Conservation (phyloP, 2,888 invertebrate genomes). For the Arge pagana region DNA sequence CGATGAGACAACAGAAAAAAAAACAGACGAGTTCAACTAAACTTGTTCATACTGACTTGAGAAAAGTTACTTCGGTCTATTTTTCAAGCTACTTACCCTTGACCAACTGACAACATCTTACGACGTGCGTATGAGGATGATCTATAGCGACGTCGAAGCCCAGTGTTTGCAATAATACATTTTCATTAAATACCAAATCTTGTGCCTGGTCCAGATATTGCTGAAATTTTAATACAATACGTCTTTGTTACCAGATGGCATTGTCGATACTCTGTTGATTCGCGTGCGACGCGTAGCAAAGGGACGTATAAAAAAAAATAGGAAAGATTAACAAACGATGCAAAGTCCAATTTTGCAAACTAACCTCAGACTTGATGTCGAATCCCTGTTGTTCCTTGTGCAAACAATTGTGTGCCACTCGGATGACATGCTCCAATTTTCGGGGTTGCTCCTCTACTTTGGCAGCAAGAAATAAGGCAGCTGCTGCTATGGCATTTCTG, state of each 20-base stretch:
- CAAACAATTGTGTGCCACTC: conserved; percentile 87
- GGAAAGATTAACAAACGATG: not conserved
- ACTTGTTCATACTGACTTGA: not conserved
- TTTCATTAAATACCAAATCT: conserved; percentile 95
- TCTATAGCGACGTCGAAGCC: conserved; percentile 98
- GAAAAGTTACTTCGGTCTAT: not conserved
- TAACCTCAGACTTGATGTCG: conserved; percentile 76
- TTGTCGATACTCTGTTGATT: not conserved
- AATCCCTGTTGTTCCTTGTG: conserved; percentile 70
- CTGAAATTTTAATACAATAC: conserved; percentile 52
- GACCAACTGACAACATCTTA: conserved; percentile 93
- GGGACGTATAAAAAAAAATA: no score
- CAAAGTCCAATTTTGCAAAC: conserved; percentile 29
- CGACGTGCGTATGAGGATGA: conserved; percentile 97
- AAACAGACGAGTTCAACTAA: conserved; percentile 5
- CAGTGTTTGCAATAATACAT: conserved; percentile 93
- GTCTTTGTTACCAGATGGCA: not conserved
- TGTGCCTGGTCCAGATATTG: conserved; percentile 77
- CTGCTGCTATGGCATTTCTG: conserved; percentile 91
- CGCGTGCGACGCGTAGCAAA: not conserved
- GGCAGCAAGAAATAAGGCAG: conserved; percentile 94
- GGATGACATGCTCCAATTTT: conserved; percentile 96
- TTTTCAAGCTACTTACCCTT: conserved; percentile 75
- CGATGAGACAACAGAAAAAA: conserved; percentile 30
- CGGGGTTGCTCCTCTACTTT: conserved; percentile 99